A percentile compares a stretch with the other conserved stretches of the same genome.
Evolutionary conservation across 2,113 vertebrate species (phyloP).

Genomic region (Pholis gunnellus): DNA sequence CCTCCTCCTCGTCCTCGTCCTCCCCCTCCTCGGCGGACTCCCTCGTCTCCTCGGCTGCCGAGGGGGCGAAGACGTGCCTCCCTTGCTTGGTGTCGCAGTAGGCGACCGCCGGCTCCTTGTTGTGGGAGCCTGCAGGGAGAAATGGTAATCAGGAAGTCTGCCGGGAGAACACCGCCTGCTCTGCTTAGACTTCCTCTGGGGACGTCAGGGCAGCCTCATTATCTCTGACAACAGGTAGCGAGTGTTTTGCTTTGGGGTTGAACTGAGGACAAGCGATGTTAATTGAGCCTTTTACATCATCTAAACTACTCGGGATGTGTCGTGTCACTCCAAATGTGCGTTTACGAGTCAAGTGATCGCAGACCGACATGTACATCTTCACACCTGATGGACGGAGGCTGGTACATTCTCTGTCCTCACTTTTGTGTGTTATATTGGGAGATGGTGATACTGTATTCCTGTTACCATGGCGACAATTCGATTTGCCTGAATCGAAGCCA

Average conservation of each 20-base stretch:
- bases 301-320: neutral
- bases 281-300: neutral
- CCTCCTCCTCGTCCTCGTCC: conserved; percentile 83
- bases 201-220: conserved; percentile 41
- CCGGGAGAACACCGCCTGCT: conserved; percentile 33
- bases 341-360: neutral
- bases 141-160: conserved; percentile 37
- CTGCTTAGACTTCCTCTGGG: conserved; percentile 27
- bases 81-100: conserved; percentile 46
- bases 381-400: conserved; percentile 21
- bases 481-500: conserved; percentile 62
- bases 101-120: conserved; percentile 53
- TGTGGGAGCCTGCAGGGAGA: conserved; percentile 63
- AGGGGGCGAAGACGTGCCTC: conserved; percentile 45
- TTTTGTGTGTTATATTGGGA: conserved; percentile 35
- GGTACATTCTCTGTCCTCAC: conserved; percentile 24
- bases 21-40: conserved; percentile 66
- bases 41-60: conserved; percentile 25
- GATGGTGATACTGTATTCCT: conserved; percentile 35
- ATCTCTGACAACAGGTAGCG: conserved; percentile 50
- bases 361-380: neutral
- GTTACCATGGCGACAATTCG: conserved; percentile 73
- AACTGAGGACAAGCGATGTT: conserved; percentile 55
- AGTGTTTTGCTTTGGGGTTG: conserved; percentile 43
- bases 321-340: neutral